Conservation (phyloP, 2,888 invertebrate species). For the Epinotia demarniana region DNA sequence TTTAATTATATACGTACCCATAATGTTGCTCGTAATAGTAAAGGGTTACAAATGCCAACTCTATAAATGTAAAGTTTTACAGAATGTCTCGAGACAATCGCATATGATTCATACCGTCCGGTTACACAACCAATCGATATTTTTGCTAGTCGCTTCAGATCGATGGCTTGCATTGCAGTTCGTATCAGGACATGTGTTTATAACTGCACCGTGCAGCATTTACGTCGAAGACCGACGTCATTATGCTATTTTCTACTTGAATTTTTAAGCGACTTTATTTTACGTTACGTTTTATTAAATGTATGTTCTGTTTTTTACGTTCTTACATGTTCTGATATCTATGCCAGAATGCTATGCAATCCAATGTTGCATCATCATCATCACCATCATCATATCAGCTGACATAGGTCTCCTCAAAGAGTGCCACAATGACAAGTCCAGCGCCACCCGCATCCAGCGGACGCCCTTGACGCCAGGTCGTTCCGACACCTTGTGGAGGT, state of each 20-base stretch:
- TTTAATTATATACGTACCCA: too few relatives aligned
- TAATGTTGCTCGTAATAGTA: too few relatives aligned
- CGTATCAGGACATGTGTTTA: background rate
- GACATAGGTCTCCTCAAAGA: too few relatives aligned
- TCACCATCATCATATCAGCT: too few relatives aligned
- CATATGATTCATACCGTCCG: conserved; percentile 39
- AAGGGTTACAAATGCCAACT: too few relatives aligned
- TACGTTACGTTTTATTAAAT: too few relatives aligned
- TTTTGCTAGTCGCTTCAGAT: conserved; percentile 21
- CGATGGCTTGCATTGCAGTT: conserved; percentile 33
- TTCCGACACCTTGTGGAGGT: too few relatives aligned
- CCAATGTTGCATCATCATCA: too few relatives aligned
- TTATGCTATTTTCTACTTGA: conserved; percentile 10
- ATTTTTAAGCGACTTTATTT: background rate
- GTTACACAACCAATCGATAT: conserved; percentile 38
- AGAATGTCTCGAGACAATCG: conserved; percentile 17
- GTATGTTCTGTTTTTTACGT: background rate
- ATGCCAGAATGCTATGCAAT: too few relatives aligned
- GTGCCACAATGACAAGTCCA: too few relatives aligned
- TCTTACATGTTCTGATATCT: background rate
- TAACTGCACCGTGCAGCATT: background rate
- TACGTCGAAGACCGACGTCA: conserved; percentile 1
- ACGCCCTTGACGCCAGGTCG: too few relatives aligned
- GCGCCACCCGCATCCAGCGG: too few relatives aligned
- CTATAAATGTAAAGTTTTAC: background rate